Evolutionary conservation across 2,113 vertebrate species (phyloP).

Genomic region (Ramphastos sulfuratus): DNA sequence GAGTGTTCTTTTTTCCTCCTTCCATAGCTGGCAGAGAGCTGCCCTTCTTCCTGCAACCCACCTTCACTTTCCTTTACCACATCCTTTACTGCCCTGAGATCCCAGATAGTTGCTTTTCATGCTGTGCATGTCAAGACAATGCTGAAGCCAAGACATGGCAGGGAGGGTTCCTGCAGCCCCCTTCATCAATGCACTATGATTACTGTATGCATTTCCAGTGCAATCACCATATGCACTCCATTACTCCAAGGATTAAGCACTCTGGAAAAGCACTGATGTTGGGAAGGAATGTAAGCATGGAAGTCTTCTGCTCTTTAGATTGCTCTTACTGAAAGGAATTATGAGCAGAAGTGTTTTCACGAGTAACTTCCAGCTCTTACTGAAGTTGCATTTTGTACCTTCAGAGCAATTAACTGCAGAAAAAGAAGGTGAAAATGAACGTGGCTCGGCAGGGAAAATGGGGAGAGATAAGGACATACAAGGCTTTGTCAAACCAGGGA

Average conservation of each 20-base stretch:
- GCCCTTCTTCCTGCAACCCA: neutral
- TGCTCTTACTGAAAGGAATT: neutral
- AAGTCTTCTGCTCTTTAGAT: neutral
- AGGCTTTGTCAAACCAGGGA: neutral
- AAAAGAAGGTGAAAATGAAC: neutral
- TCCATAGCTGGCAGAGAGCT: neutral
- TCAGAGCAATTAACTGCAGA: neutral
- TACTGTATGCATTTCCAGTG: neutral
- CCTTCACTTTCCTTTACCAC: neutral
- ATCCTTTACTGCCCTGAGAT: neutral
- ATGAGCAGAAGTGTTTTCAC: neutral
- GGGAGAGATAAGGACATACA: neutral
- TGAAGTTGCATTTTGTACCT: neutral
- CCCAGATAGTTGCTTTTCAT: neutral
- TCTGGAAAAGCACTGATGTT: neutral
- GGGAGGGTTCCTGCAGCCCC: neutral
- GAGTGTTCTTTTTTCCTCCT: neutral
- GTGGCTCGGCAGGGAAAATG: neutral
- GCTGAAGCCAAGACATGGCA: neutral
- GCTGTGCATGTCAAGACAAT: neutral
- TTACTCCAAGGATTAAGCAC: too few relatives aligned
- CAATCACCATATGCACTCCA: neutral
- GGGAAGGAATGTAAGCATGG: neutral
- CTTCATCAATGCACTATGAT: neutral
- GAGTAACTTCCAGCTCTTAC: neutral